Percentiles rank a stretch among this genome's conserved stretches.
phyloP scores from a whole-genome alignment of 2,888 invertebrate species.

The Chrysotoxum bicinctum region DNA sequence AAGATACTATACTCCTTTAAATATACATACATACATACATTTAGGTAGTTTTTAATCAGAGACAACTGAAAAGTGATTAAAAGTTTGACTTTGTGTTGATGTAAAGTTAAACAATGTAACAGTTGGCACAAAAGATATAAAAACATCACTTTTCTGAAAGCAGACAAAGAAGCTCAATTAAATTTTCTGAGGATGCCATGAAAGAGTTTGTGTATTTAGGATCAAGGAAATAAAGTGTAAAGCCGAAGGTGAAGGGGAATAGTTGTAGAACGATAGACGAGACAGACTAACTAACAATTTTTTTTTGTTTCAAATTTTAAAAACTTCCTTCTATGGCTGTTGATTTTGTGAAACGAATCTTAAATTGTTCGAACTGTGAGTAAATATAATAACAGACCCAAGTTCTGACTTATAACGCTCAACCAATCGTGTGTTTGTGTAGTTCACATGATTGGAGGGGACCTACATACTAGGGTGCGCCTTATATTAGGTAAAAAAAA shows the following conservation, averaged over 20 bases:
- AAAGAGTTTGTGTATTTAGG: not conserved
- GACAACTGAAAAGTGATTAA: constrained; percentile 40
- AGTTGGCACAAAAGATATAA: not conserved
- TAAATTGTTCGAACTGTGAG: too few species aligned
- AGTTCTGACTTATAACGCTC: too few species aligned
- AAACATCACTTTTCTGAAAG: not conserved
- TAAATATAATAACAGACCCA: too few species aligned
- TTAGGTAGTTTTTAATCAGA: constrained; percentile 11
- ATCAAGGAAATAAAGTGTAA: not conserved
- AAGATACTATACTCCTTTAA: not conserved
- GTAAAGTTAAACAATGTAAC: constrained; percentile 20
- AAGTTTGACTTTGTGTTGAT: constrained; percentile 32
- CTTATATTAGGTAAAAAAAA: too few species aligned
- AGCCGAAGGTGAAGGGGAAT: too few species aligned
- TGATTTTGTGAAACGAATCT: too few species aligned
- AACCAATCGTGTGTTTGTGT: too few species aligned
- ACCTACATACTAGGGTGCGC: too few species aligned
- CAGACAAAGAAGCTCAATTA: constrained; percentile 2
- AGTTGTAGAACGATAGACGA: not conserved
- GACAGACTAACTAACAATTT: not conserved
- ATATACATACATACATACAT: not conserved
- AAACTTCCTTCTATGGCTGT: too few species aligned
- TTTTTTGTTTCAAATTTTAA: too few species aligned
- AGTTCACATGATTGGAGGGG: too few species aligned
- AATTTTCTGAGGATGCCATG: not conserved